Conservation (phyloP, 1,140 invertebrate species). For the Microplitis mediator region DNA sequence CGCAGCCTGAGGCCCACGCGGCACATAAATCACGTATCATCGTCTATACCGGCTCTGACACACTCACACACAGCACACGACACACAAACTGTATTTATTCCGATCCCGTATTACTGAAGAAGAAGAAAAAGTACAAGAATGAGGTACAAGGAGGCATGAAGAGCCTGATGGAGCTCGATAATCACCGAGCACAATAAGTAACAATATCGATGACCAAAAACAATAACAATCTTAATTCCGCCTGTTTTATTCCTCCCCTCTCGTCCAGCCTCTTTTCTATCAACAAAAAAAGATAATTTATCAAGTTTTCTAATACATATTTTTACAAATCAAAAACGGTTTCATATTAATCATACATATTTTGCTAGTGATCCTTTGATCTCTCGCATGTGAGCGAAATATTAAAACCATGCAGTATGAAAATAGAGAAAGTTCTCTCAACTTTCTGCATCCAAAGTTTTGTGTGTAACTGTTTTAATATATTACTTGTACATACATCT, state of each 20-base stretch:
- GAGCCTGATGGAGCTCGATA: conserved; percentile 10
- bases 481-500: too few relatives aligned
- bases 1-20: conserved; percentile 47
- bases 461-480: too few relatives aligned
- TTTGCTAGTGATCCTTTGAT: too few relatives aligned
- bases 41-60: conserved; percentile 21
- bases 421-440: too few relatives aligned
- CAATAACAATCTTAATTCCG: not conserved
- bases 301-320: too few relatives aligned
- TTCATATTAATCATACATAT: too few relatives aligned
- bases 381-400: too few relatives aligned
- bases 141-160: not conserved
- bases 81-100: not conserved
- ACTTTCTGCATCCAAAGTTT: too few relatives aligned
- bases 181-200: conserved; percentile 5
- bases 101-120: not conserved
- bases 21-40: conserved; percentile 53
- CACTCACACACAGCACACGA: too few relatives aligned
- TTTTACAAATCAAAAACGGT: too few relatives aligned
- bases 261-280: not conserved
- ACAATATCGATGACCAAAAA: not conserved
- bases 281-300: too few relatives aligned
- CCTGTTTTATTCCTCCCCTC: not conserved
- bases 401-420: too few relatives aligned
- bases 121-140: not conserved